phyloP scores from a whole-genome alignment of 2,888 invertebrate species.

The Hermaeophaga mercurialis region DNA sequence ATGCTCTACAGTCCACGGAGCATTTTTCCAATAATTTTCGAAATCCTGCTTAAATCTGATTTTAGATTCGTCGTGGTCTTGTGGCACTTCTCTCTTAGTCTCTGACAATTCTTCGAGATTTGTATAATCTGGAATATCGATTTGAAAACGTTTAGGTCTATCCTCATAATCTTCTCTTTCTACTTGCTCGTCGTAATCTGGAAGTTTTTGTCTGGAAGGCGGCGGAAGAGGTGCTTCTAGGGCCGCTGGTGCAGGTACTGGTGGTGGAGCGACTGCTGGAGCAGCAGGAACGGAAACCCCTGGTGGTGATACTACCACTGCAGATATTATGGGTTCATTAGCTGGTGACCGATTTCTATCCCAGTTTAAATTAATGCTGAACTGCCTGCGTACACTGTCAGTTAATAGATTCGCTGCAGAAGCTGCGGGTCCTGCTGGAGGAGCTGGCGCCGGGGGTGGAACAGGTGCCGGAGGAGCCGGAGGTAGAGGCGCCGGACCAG shows the following conservation, averaged over 20 bases:
- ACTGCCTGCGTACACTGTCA: conserved; percentile 53
- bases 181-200: conserved; percentile 35
- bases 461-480: conserved; percentile 39
- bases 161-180: conserved; percentile 34
- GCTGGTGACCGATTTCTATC: conserved; percentile 48
- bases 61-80: conserved; percentile 33
- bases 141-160: conserved; percentile 37
- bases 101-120: conserved; percentile 35
- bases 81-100: conserved; percentile 32
- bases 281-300: conserved; percentile 29
- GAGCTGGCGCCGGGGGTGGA: conserved; percentile 32
- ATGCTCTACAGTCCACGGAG: conserved; percentile 41
- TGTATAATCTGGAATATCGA: conserved; percentile 46
- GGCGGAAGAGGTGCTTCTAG: conserved; percentile 32
- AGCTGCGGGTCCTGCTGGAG: conserved; percentile 36
- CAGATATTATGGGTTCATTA: conserved; percentile 32
- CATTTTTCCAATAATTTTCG: conserved; percentile 42
- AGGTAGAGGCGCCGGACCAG: conserved; percentile 33
- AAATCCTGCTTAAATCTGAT: conserved; percentile 42
- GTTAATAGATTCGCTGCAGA: conserved; percentile 46
- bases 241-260: conserved; percentile 33
- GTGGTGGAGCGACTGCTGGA: conserved; percentile 27
- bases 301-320: conserved; percentile 33
- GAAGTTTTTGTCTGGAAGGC: conserved; percentile 19
- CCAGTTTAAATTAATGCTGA: conserved; percentile 55